These are phyloP conservation scores for Crepidodera aurea DNA, from an alignment of 2,888 invertebrate genomes.

Conservation along the genomic window DNA sequence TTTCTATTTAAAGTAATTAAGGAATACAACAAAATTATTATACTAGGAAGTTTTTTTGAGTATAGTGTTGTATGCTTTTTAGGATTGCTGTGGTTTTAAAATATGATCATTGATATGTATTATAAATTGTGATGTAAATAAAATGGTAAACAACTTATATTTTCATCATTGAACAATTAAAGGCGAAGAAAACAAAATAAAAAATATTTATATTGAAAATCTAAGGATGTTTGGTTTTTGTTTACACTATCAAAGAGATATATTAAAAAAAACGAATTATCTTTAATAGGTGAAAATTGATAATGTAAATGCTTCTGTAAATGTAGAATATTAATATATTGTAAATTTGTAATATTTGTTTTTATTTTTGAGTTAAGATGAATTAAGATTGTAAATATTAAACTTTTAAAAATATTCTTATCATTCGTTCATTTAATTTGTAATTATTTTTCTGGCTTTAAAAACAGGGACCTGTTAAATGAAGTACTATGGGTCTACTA, in stretches of 20 bases:
- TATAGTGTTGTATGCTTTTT: no score
- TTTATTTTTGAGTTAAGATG: slow-evolving; percentile 38
- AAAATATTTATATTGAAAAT: slow-evolving; percentile 17
- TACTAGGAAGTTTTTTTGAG: no score
- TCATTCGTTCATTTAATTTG: not conserved
- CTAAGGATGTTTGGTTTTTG: slow-evolving; percentile 33
- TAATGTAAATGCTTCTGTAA: slow-evolving; percentile 43
- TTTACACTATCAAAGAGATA: slow-evolving; percentile 30
- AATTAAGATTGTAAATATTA: slow-evolving; percentile 46
- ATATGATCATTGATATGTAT: not conserved
- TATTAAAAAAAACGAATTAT: slow-evolving; percentile 36
- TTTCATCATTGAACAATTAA: slow-evolving; percentile 4
- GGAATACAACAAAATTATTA: no score
- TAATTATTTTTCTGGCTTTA: no score
- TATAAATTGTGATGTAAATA: slow-evolving; percentile 24
- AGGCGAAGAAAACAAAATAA: not conserved
- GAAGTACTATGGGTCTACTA: no score
- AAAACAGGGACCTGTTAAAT: no score
- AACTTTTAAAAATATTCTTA: slow-evolving; percentile 42
- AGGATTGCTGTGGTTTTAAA: not conserved
- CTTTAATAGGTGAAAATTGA: slow-evolving; percentile 40
- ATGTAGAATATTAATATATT: slow-evolving; percentile 39
- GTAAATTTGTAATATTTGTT: slow-evolving; percentile 48
- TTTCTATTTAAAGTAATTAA: no score
- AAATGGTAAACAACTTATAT: slow-evolving; percentile 23